phyloP scores from a whole-genome alignment of 1,140 invertebrate genomes.

The Brachionus calyciflorus region DNA sequence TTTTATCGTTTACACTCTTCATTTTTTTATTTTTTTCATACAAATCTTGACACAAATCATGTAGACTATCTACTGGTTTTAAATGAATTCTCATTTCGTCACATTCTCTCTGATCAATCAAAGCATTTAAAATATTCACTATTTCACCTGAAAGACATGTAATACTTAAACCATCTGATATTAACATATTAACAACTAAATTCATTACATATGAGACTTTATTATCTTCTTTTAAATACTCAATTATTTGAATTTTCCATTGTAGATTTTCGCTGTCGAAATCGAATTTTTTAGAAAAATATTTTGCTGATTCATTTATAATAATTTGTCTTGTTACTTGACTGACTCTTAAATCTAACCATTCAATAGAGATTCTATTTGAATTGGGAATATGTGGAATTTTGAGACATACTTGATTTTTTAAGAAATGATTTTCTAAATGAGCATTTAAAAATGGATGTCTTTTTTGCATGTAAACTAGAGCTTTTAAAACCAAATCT shows the following conservation, averaged over 20 bases:
- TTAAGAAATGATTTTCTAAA: neutral
- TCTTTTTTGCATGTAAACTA: slow-evolving; percentile 8
- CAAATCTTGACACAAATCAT: neutral
- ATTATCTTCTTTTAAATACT: neutral
- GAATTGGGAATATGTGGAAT: neutral
- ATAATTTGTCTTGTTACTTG: neutral
- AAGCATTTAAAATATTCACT: slow-evolving; percentile 22
- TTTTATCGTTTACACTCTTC: neutral
- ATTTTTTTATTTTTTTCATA: neutral
- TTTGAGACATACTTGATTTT: neutral
- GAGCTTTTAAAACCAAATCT: neutral
- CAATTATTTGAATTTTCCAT: slow-evolving; percentile 8
- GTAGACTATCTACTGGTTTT: neutral
- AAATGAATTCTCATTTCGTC: slow-evolving; percentile 12
- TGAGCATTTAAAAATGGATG: slow-evolving; percentile 20
- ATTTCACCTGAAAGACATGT: neutral
- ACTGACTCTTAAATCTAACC: slow-evolving; percentile 1
- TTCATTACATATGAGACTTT: slow-evolving; percentile 5
- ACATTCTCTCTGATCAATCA: neutral
- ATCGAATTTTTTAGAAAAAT: neutral
- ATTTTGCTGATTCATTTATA: slow-evolving; percentile 13
- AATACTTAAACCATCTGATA: slow-evolving; percentile 34
- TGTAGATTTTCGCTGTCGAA: neutral
- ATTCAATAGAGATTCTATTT: neutral
- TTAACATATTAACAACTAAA: neutral